A percentile compares a stretch with the other conserved stretches of the same genome.
These are phyloP conservation scores for Rhagonycha lutea DNA, from an alignment of 2,888 invertebrate species.

Conservation along the genomic window DNA sequence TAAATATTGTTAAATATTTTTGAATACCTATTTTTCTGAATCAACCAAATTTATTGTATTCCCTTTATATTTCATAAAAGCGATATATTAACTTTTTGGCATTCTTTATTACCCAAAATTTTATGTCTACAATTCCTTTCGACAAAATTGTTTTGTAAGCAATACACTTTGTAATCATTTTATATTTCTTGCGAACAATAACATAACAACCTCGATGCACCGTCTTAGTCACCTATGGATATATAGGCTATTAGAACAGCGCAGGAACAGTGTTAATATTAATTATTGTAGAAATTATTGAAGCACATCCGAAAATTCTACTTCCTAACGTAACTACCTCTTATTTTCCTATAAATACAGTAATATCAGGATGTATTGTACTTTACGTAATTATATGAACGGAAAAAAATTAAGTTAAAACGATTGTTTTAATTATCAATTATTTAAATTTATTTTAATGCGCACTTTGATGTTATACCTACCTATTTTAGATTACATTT, in stretches of 20 bases:
- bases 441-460: neutral
- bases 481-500: neutral
- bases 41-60: neutral
- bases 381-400: neutral
- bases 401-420: neutral
- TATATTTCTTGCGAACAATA: neutral
- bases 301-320: neutral
- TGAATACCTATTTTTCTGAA: neutral
- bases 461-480: neutral
- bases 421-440: neutral
- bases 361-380: neutral
- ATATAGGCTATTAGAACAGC: no score
- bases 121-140: neutral
- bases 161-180: neutral
- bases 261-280: neutral
- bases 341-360: neutral
- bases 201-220: neutral
- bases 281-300: neutral
- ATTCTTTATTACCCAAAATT: neutral
- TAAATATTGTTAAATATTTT: neutral
- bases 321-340: neutral
- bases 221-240: neutral
- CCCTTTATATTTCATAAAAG: neutral
- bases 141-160: neutral
- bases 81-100: neutral